Percentiles rank a stretch among this genome's conserved stretches.
phyloP scores from a whole-genome alignment of 2,113 vertebrate genomes.

The Manacus vitellinus region DNA sequence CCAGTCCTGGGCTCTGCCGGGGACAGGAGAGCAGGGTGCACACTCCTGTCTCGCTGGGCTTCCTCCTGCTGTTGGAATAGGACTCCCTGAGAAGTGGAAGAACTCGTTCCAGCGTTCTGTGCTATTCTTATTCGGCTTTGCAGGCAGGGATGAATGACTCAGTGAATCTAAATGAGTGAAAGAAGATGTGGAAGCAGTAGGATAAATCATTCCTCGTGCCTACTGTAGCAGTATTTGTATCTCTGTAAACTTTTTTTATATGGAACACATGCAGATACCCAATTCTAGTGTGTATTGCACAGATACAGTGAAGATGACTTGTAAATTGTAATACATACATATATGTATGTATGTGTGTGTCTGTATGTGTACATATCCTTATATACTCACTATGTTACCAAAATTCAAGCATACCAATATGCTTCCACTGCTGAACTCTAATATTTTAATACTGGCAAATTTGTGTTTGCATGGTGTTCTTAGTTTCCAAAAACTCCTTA shows the following conservation, averaged over 20 bases:
- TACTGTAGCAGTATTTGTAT: background rate
- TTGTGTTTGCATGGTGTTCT: background rate
- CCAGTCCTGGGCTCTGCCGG: background rate
- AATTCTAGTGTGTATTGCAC: background rate
- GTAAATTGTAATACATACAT: background rate
- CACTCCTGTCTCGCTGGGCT: background rate
- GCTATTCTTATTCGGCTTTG: background rate
- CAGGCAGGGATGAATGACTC: background rate
- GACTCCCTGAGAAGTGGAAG: background rate
- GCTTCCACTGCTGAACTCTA: background rate
- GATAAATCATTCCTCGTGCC: background rate
- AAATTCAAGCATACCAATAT: background rate
- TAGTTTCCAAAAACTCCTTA: background rate
- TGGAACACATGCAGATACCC: background rate
- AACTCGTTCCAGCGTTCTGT: background rate
- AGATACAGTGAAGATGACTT: background rate
- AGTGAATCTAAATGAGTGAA: slow-evolving; percentile 2
- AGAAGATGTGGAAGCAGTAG: background rate
- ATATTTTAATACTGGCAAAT: background rate
- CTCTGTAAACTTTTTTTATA: background rate
- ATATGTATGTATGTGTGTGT: background rate
- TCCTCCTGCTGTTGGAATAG: background rate
- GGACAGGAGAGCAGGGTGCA: background rate
- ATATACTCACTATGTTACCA: background rate
- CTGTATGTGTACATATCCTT: background rate